Conservation (phyloP, 2,888 invertebrate genomes). For the Phytoseiulus persimilis region DNA sequence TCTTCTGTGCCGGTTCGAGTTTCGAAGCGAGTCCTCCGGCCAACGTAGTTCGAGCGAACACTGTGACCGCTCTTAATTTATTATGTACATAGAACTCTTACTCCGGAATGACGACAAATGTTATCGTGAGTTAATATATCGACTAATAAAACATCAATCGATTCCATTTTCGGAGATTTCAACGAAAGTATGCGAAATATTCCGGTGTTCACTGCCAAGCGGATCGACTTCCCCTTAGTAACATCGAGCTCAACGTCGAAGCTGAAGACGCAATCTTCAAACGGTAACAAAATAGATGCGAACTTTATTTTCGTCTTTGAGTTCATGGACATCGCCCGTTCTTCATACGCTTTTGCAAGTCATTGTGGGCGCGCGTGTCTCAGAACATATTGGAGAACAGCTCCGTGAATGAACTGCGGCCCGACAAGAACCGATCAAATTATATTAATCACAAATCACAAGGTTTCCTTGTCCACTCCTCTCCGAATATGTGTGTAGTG, state of each 20-base stretch:
- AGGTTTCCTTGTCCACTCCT: not conserved
- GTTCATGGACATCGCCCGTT: not conserved
- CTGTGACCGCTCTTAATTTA: constrained; percentile 22
- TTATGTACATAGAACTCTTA: constrained; percentile 15
- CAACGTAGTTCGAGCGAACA: not conserved
- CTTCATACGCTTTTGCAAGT: not conserved
- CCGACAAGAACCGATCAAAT: not conserved
- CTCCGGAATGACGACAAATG: not conserved
- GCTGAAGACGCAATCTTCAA: not conserved
- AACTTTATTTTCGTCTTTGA: not conserved
- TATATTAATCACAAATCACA: not conserved
- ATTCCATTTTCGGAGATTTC: too few relatives aligned
- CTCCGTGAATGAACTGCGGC: not conserved
- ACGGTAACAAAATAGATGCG: not conserved
- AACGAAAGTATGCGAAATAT: too few relatives aligned
- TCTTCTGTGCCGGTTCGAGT: not conserved
- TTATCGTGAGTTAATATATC: constrained; percentile 30
- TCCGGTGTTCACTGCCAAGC: too few relatives aligned
- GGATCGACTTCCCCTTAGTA: too few relatives aligned
- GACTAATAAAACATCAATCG: not conserved
- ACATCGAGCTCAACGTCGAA: too few relatives aligned
- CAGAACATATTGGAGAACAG: not conserved
- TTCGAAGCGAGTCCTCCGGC: not conserved
- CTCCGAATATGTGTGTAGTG: not conserved
- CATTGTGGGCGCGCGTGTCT: not conserved